Evolutionary conservation across 2,888 invertebrate species (phyloP).

Genomic region (Brachyptera putata): DNA sequence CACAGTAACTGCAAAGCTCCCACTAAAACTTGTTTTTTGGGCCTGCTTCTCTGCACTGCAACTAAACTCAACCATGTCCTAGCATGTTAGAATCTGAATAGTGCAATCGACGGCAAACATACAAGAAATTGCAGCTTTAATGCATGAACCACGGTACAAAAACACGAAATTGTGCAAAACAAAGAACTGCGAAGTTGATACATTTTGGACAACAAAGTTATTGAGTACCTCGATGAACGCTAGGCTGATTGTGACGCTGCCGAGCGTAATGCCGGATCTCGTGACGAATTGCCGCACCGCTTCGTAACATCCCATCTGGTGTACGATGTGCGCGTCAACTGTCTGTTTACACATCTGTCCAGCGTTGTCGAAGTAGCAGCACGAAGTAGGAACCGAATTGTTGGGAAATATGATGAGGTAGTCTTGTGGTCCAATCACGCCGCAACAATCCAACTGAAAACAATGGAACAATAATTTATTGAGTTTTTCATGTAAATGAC

Average conservation of each 20-base stretch:
- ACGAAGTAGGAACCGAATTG: conserved; percentile 3
- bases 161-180: too few relatives aligned
- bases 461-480: background rate
- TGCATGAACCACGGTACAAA: too few relatives aligned
- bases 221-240: conserved; percentile 7
- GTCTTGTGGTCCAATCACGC: background rate
- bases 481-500: too few relatives aligned
- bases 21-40: too few relatives aligned
- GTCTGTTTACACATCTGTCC: conserved; percentile 1
- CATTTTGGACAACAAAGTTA: too few relatives aligned
- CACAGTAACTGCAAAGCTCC: too few relatives aligned
- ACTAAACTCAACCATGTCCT: too few relatives aligned
- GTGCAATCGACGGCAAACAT: too few relatives aligned
- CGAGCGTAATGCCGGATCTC: background rate
- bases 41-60: too few relatives aligned
- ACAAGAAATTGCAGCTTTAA: too few relatives aligned
- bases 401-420: background rate
- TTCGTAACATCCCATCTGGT: background rate
- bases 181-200: too few relatives aligned
- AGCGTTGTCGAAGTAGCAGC: background rate
- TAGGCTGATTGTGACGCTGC: conserved; percentile 11
- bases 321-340: background rate
- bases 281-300: background rate
- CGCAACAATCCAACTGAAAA: conserved; percentile 9
- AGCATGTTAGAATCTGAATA: too few relatives aligned